phyloP scores from a whole-genome alignment of 1,140 invertebrate species.

The Leptinotarsa undecemlineata region DNA sequence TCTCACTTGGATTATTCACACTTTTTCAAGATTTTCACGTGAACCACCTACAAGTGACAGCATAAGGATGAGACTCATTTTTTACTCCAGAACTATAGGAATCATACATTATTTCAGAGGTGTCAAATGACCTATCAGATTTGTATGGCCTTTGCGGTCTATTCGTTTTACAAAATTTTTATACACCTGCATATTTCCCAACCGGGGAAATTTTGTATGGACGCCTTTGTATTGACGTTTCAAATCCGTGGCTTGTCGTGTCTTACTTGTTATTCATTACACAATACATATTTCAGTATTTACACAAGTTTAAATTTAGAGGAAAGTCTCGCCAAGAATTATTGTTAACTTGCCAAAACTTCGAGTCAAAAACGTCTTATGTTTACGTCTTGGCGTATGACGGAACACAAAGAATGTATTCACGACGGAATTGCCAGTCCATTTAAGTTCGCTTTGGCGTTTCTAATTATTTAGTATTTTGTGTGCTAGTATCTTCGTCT shows the following conservation, averaged over 20 bases:
- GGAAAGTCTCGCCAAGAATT: not conserved
- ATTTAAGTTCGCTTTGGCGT: not conserved
- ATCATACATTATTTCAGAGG: too few species aligned
- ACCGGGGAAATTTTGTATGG: not conserved
- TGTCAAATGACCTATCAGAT: too few species aligned
- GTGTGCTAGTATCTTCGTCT: not conserved
- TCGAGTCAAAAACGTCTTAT: not conserved
- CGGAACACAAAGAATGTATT: not conserved
- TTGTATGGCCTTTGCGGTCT: too few species aligned
- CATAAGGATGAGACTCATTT: too few species aligned
- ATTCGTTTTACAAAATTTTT: not conserved
- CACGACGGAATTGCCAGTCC: not conserved
- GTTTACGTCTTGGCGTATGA: not conserved
- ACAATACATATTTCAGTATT: constrained; percentile 4
- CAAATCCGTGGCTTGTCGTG: not conserved
- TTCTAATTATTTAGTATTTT: not conserved
- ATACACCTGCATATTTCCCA: not conserved
- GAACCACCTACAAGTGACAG: too few species aligned
- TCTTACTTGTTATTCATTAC: not conserved
- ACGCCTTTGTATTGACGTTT: not conserved
- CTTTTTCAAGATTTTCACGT: too few species aligned
- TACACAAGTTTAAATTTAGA: constrained; percentile 4
- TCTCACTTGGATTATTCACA: too few species aligned
- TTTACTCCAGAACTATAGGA: too few species aligned
- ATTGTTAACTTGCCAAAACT: not conserved